Base-by-base conservation (phyloP, 1,140 invertebrate genomes). In the Meloidogyne hapla region DNA sequence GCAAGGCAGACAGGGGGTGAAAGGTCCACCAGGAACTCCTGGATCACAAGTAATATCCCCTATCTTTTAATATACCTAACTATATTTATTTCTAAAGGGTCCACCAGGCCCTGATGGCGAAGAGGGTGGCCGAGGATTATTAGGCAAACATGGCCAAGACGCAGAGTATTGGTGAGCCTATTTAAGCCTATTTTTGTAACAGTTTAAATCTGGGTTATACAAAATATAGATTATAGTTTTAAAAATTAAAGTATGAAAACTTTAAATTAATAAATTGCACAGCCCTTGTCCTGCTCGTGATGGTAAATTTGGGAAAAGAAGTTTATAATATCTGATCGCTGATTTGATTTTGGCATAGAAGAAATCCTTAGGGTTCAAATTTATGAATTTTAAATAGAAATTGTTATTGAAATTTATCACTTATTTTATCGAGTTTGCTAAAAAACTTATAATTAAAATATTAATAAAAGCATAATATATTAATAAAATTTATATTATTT, bases 21-120 rank as follows among this genome's bases (percentile, higher is more conserved):
- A 56, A 15, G 81, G 81, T 4, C 71, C 48, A 12, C 61, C 74
- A 26, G 80, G 80, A 15, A 79, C 56, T 25, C 73, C 80, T 18
- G 80, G 80, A 25, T 38, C 68, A 26, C 69, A 77, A 15, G 48
- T 56, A n/a, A 5, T n/a, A n/a, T 56, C 1, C 0, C n/a, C n/a
- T 56, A 48, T 56, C 6, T 8, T 21, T 5, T n/a, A 8, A 56
- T 8, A 13, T n/a, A n/a, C n/a, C n/a, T 6, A 56, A 13, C 6
- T 5, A 48, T 48, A 18, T 18, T 21, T 6, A 56, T n/a, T 56
- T 21, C 15, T n/a, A 56, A n/a, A 56, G 48, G 48, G 48, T 56
- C 48, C 48, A 1, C 48, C 18, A 56, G 48, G 48, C 8, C 48
- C 48, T 33, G 71, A 73, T 64, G 71, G 71, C n/a, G 71, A 73